These are phyloP conservation scores for Oplegnathus fasciatus DNA, from an alignment of 2,113 vertebrate genomes.

Conservation along the genomic window DNA sequence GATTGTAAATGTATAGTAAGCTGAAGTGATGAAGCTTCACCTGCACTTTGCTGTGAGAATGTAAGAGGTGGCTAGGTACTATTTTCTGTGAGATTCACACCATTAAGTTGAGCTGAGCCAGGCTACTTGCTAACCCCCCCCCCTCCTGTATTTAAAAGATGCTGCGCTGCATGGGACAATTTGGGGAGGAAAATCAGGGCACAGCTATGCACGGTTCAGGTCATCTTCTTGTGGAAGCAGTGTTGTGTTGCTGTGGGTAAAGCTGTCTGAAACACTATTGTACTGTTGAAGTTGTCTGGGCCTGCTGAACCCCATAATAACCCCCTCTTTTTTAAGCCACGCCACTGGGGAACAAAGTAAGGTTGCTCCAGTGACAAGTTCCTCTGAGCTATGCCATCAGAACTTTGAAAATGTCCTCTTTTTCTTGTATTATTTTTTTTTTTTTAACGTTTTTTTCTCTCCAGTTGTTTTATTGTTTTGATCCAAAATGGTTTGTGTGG, in stretches of 20 bases:
- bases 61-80: conserved; percentile 70
- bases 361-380: conserved; percentile 81
- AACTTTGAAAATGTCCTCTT: conserved; percentile 70
- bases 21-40: conserved; percentile 78
- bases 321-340: conserved; percentile 66
- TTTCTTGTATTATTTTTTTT: conserved; percentile 37
- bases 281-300: conserved; percentile 68
- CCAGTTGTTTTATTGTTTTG: conserved; percentile 68
- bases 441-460: conserved; percentile 30
- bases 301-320: conserved; percentile 68
- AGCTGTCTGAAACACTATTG: conserved; percentile 81
- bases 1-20: conserved; percentile 83
- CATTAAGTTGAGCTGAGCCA: conserved; percentile 39
- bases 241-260: conserved; percentile 82
- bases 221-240: conserved; percentile 52
- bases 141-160: conserved; percentile 4
- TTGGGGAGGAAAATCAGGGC: conserved; percentile 26
- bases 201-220: conserved; percentile 34
- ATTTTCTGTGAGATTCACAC: conserved; percentile 69
- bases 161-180: conserved; percentile 17
- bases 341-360: conserved; percentile 75
- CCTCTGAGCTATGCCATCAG: conserved; percentile 81
- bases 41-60: conserved; percentile 86
- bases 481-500: conserved; percentile 79
- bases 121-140: conserved; percentile 10